Base-by-base conservation (phyloP, 2,113 vertebrate species). In the Sminthopsis crassicaudata region DNA sequence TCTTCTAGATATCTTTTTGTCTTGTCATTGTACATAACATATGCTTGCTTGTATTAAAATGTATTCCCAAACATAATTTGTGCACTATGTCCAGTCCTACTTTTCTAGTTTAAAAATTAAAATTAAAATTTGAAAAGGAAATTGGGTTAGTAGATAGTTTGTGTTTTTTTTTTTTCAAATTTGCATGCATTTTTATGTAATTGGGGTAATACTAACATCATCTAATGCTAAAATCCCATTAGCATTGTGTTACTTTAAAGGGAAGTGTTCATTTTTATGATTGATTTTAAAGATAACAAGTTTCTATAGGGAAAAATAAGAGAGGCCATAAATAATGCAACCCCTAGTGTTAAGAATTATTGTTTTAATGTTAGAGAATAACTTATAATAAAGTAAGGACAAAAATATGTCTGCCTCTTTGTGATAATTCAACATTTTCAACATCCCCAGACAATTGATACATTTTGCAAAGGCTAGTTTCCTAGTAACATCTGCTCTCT, bases 1-100 rank as follows among this genome's bases (percentile, higher is more conserved):
- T 97, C 91, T 60, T 54, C 91, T 94, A 91, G 26, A 92, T 93
- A 95, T 90, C 52, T 92, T 94, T 48, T 95, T 92, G 19, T 76
- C 46, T 94, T 93, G 3, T 89, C 76, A 95, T 27, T 67, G 48
- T 95, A 91, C 36, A 90, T 89, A 92, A 46, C 51, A 51, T 60
- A 25, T 96, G 91, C 92, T 95, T 91, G 48, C 52, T 94, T 93
- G 67, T 51, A 48, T 53, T 92, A 51, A 95, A 95, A 23, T 26
- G 9, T 48, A 10, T 50, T 27, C 89, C 46, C 12, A 53, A n/a
- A 94, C 24, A 23, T 12, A 50, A 46, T 89, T 89, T 92, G 55
- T 92, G 90, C 76, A 54, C 50, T 67, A 0, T 48, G 24, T 89
- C 5, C 95, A 1, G 50, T 36, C 3, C 92, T n/a, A 48, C 24